These are phyloP conservation scores for Papilio aristodemus DNA, from an alignment of 1,140 invertebrate genomes.

Conservation along the genomic window DNA sequence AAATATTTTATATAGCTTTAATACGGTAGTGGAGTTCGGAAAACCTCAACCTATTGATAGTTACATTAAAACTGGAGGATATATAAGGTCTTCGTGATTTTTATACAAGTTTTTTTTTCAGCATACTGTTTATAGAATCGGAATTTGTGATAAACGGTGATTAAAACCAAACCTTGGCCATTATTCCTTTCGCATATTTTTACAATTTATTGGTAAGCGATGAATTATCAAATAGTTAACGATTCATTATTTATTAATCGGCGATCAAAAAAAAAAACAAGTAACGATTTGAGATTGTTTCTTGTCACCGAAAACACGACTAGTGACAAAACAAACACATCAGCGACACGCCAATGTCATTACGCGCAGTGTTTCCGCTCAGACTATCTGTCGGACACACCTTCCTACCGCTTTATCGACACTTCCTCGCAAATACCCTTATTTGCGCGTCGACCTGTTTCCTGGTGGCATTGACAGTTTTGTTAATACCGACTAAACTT, in stretches of 20 bases:
- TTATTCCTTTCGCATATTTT: too few relatives aligned
- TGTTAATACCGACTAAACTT: not conserved
- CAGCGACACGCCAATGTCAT: conserved; percentile 2
- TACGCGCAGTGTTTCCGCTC: conserved; percentile 9
- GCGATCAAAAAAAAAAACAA: too few relatives aligned
- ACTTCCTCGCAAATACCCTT: conserved; percentile 21
- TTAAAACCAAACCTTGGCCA: too few relatives aligned
- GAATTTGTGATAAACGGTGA: too few relatives aligned
- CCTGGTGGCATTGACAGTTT: conserved; percentile 16
- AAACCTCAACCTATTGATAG: not conserved
- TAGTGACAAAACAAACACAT: not conserved
- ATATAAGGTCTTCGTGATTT: too few relatives aligned
- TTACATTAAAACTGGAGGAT: not conserved
- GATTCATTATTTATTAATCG: too few relatives aligned
- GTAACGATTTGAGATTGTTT: not conserved
- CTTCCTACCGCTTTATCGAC: conserved; percentile 17
- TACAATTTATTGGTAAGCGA: too few relatives aligned
- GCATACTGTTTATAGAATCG: too few relatives aligned
- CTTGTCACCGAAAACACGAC: not conserved
- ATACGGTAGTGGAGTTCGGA: not conserved
- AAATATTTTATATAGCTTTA: not conserved
- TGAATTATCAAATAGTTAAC: too few relatives aligned
- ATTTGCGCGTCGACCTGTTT: conserved; percentile 9
- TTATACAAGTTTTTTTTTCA: too few relatives aligned
- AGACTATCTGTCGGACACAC: conserved; percentile 3